Conservation (phyloP, 2,113 vertebrate species). For the Tragelaphus scriptus region DNA sequence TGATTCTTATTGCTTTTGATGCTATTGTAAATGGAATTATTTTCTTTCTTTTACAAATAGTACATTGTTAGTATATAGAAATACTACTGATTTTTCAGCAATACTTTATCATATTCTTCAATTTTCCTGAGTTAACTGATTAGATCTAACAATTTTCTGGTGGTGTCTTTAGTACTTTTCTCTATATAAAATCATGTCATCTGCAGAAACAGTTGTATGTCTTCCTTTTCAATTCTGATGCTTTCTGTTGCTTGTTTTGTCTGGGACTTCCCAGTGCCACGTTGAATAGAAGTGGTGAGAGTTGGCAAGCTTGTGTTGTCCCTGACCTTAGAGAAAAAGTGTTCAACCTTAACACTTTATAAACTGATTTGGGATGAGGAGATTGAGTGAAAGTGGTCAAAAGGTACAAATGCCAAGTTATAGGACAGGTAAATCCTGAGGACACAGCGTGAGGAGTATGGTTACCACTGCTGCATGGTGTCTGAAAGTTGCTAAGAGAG, state of each 20-base stretch:
- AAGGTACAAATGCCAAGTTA: not conserved
- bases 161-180: not conserved
- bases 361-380: not conserved
- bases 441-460: fast-evolving
- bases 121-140: not conserved
- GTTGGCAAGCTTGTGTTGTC: not conserved
- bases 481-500: not conserved
- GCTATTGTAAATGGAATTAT: not conserved
- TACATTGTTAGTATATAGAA: not conserved
- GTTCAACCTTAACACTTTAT: not conserved
- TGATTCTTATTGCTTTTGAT: not conserved
- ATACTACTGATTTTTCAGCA: not conserved
- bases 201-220: not conserved
- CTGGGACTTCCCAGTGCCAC: not conserved
- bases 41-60: not conserved
- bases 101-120: not conserved
- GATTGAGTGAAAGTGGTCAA: not conserved
- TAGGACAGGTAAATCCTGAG: not conserved
- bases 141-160: not conserved
- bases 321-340: not conserved
- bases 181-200: not conserved
- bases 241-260: not conserved
- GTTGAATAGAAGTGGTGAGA: not conserved
- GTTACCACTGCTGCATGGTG: fast-evolving
- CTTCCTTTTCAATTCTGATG: not conserved